Conservation (phyloP, 2,797 vertebrate genomes). For the Aldrovandia affinis region DNA sequence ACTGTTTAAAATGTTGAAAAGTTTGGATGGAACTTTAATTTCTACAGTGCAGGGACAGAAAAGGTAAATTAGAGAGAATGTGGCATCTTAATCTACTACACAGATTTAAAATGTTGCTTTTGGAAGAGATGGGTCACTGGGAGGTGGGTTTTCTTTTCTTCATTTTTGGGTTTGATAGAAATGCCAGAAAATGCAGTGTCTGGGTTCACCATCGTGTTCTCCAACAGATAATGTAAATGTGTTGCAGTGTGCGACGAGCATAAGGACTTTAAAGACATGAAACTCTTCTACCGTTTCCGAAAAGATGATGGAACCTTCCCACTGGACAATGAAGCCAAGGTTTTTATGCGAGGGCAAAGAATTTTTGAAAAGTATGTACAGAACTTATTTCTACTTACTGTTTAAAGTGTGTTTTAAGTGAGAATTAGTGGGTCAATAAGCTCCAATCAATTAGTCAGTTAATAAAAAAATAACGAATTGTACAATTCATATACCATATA, state of each 20-base stretch:
- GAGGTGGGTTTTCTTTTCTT: neutral
- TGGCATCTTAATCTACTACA: neutral
- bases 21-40: neutral
- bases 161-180: neutral
- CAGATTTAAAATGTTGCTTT: neutral
- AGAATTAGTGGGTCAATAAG: neutral
- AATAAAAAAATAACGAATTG: neutral
- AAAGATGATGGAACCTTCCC: slow-evolving; percentile 96
- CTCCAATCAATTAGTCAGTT: neutral
- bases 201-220: neutral
- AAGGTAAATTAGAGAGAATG: neutral
- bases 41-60: neutral
- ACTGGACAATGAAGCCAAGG: slow-evolving; percentile 90
- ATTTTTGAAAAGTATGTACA: slow-evolving; percentile 93
- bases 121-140: neutral
- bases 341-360: slow-evolving; percentile 95
- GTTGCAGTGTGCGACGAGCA: slow-evolving; percentile 93
- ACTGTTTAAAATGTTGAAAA: too few species aligned
- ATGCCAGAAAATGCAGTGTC: neutral
- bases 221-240: slow-evolving; percentile 5
- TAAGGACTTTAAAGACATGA: slow-evolving; percentile 94
- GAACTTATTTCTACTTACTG: neutral
- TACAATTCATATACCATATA: neutral
- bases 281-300: slow-evolving; percentile 95
- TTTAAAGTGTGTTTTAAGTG: neutral